Percentiles rank a stretch among this genome's conserved stretches.
Evolutionary conservation across 1,140 invertebrate genomes (phyloP).

Genomic region (Oreohelix idahoensis): DNA sequence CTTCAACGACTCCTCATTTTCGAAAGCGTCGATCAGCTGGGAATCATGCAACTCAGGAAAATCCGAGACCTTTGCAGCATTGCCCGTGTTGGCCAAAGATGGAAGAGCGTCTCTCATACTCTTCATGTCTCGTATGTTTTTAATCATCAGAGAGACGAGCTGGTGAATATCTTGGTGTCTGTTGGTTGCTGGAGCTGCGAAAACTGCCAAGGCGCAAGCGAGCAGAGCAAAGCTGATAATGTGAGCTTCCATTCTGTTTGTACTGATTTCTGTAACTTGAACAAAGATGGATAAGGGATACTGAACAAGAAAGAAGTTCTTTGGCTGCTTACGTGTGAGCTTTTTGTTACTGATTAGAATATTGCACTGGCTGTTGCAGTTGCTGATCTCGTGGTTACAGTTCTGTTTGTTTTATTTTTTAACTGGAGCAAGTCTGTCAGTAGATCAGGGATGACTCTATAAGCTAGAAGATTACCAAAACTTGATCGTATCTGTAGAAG

Average conservation of each 20-base stretch:
- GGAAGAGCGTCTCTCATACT: neutral
- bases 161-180: conserved; percentile 25
- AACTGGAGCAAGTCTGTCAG: too few relatives aligned
- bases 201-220: conserved; percentile 24
- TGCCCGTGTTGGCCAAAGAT: neutral
- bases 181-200: conserved; percentile 8
- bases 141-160: conserved; percentile 36
- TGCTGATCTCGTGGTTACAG: too few relatives aligned
- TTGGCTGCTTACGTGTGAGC: too few relatives aligned
- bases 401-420: too few relatives aligned
- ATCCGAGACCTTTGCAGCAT: neutral
- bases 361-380: too few relatives aligned
- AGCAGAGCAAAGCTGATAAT: conserved; percentile 12
- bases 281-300: too few relatives aligned
- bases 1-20: neutral
- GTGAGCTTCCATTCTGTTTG: conserved; percentile 33
- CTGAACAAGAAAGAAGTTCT: too few relatives aligned
- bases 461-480: too few relatives aligned
- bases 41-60: conserved; percentile 1
- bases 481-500: too few relatives aligned
- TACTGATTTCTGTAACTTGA: neutral
- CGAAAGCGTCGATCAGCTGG: neutral
- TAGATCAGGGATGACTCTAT: too few relatives aligned
- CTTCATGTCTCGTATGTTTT: conserved; percentile 29
- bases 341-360: too few relatives aligned